Conservation (phyloP, 2,797 vertebrate species). For the Antennarius maculatus region DNA sequence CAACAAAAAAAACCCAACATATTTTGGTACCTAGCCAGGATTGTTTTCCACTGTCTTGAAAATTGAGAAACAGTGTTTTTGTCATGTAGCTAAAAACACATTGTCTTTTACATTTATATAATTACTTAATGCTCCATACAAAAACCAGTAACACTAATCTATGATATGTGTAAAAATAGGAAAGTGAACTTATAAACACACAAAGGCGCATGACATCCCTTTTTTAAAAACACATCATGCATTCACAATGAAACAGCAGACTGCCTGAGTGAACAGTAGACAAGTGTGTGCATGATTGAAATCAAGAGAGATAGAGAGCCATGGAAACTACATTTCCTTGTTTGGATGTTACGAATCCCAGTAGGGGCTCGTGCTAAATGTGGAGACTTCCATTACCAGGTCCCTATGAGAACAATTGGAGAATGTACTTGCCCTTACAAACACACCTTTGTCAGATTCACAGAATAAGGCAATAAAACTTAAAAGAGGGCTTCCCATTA, state of each 20-base stretch:
- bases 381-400: conserved; percentile 7
- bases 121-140: too few species aligned
- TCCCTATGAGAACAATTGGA: conserved; percentile 35
- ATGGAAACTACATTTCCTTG: not conserved
- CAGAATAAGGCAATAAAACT: conserved; percentile 40
- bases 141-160: too few species aligned
- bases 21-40: too few species aligned
- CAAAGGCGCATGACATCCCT: too few species aligned
- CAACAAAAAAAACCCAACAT: too few species aligned
- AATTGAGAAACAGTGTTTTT: too few species aligned
- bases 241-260: not conserved
- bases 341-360: conserved; percentile 21
- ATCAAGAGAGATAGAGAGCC: not conserved
- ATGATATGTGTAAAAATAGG: not conserved
- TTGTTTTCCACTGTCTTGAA: too few species aligned
- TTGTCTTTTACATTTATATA: too few species aligned
- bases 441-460: too few species aligned
- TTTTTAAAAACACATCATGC: conserved; percentile 5
- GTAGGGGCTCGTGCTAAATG: not conserved
- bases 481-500: conserved; percentile 47
- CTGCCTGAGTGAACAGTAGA: not conserved
- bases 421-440: too few species aligned
- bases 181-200: not conserved
- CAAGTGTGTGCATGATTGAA: not conserved
- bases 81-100: too few species aligned